Conservation (phyloP, 2,113 vertebrate species). For the Corythornis vintsioides region DNA sequence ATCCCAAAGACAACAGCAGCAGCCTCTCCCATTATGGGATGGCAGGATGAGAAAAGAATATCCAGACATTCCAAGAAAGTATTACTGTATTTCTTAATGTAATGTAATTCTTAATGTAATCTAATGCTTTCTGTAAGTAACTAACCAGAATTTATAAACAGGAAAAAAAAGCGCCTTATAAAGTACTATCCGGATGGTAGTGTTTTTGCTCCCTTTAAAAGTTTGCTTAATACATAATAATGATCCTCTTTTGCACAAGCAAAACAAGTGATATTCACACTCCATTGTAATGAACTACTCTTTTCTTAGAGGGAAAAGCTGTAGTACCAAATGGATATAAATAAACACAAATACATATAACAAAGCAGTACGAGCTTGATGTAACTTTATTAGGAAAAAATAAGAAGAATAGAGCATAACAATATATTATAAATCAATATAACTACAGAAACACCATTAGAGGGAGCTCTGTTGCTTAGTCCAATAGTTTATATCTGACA, state of each 20-base stretch:
- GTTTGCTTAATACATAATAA: not conserved
- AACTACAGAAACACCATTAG: constrained; percentile 44
- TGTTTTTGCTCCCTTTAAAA: not conserved
- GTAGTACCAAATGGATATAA: not conserved
- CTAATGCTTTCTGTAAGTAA: not conserved
- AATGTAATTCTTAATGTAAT: not conserved
- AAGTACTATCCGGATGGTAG: not conserved
- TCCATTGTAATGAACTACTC: not conserved
- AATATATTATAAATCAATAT: not conserved
- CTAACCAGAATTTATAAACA: not conserved
- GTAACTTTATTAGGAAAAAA: not conserved
- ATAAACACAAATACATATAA: not conserved
- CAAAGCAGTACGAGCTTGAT: not conserved
- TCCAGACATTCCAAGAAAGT: not conserved
- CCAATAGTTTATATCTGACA: not conserved
- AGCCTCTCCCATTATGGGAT: not conserved
- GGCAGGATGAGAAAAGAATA: not conserved
- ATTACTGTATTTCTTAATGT: not conserved
- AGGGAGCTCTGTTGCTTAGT: constrained; percentile 64
- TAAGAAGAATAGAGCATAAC: not conserved
- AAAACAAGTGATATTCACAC: not conserved
- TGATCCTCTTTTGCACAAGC: not conserved
- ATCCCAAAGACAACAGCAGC: not conserved
- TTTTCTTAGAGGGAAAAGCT: not conserved
- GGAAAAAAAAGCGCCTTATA: not conserved